phyloP scores from a whole-genome alignment of 2,888 invertebrate species.

The Caenorhabditis drosophilae region DNA sequence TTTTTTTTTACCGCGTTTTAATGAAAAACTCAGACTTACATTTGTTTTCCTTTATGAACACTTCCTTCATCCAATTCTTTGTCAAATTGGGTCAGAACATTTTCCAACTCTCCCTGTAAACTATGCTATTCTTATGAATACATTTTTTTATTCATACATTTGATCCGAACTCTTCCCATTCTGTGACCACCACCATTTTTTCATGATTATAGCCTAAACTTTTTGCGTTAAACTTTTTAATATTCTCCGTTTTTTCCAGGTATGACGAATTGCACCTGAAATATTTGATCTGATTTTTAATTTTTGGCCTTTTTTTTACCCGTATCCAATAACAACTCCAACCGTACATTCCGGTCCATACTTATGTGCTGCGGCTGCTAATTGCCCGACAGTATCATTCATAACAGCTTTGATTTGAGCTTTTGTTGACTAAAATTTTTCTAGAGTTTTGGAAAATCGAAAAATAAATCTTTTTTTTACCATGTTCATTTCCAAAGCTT shows the following conservation, averaged over 20 bases:
- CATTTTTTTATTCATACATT: conserved; percentile 32
- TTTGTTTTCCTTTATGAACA: conserved; percentile 68
- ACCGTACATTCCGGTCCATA: conserved; percentile 68
- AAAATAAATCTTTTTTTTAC: conserved; percentile 23
- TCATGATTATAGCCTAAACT: conserved; percentile 57
- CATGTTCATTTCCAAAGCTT: conserved; percentile 68
- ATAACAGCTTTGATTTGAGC: conserved; percentile 69
- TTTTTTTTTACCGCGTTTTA: too few relatives aligned
- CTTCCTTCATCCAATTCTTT: conserved; percentile 64
- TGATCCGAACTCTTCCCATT: conserved; percentile 69
- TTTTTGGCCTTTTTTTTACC: too few relatives aligned
- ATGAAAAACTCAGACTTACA: conserved; percentile 52
- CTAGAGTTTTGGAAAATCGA: too few relatives aligned
- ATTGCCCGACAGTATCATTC: conserved; percentile 69
- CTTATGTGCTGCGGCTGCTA: conserved; percentile 67
- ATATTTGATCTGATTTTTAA: too few relatives aligned
- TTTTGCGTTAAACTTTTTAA: conserved; percentile 67
- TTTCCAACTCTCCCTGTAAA: conserved; percentile 63
- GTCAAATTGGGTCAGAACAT: conserved; percentile 67
- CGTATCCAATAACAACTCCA: conserved; percentile 69
- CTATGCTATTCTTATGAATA: not conserved
- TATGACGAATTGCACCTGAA: conserved; percentile 69
- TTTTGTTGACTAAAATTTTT: conserved; percentile 60
- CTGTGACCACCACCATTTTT: conserved; percentile 69
- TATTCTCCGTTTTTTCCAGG: conserved; percentile 65